Evolutionary conservation across 2,888 invertebrate genomes (phyloP), one percentile per base, ranked within the genome.

Genomic region (Agelastica alni): DNA sequence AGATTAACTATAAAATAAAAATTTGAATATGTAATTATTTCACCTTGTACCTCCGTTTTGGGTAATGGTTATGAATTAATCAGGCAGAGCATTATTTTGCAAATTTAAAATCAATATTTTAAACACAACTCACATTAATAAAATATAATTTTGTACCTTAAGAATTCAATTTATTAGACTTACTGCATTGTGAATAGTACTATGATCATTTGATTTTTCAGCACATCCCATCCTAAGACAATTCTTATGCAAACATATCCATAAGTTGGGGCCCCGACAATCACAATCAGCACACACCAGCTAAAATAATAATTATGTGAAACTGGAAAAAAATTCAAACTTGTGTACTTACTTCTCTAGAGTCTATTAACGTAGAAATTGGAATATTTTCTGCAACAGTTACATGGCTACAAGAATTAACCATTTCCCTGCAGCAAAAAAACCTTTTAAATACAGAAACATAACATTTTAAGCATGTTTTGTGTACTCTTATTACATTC

Each of bases 221-320:
- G 91, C 89, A 78, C 95, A 95, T 49, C 93, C 92, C 36, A 92
- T 82, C 70, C 86, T 87, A 48, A 86, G 81, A 73, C 94, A 95
- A 45, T 87, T 86, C 30, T 85, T 83, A 70, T 88, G 84, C 51
- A 95, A 78, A 70, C 95, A 95, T 54, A 93, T 83, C 93, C 94
- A 94, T 49, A 94, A 80, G 74, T 92, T 89, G 43, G 88, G 88
- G 1, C 90, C 91, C 7, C 81, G 77, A 60, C 83, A 84, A 30
- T 85, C 83, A 69, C 93, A 93, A 67, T 87, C 86, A 56, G 83
- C 82, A 77, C 93, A 93, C 32, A 65, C 60, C 37, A 56, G 43
- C 56, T 60, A 26, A 42, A 52, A 53, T 39, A 37, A 53, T 51
- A 20, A 18, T 42, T 9, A 44, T 18, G 30, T 30, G 26, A 26